Evolutionary conservation across 2,113 vertebrate genomes (phyloP).

Genomic region (Zosterops pallidus): DNA sequence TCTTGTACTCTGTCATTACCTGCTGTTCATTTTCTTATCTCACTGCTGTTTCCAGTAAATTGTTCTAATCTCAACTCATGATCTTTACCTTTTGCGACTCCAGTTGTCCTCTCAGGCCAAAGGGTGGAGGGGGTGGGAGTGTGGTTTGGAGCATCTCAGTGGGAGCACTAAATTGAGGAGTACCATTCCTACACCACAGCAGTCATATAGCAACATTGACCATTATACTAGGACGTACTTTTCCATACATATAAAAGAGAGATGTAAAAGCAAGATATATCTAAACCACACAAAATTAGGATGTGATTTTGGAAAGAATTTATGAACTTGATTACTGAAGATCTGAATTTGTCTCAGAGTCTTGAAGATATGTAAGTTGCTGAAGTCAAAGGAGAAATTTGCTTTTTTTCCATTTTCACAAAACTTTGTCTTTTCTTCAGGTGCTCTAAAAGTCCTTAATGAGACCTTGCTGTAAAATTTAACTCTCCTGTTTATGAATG

Average conservation of each 20-base stretch:
- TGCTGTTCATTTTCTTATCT: neutral
- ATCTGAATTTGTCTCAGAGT: neutral
- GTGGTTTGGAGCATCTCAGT: neutral
- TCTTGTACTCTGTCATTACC: neutral
- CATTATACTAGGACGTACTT: neutral
- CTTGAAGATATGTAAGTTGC: neutral
- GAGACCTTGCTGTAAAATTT: neutral
- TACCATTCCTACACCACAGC: neutral
- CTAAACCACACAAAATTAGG: neutral
- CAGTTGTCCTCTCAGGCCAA: neutral
- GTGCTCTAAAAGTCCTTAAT: neutral
- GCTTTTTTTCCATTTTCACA: neutral
- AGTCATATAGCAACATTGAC: neutral
- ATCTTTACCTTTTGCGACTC: neutral
- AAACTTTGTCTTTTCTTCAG: neutral
- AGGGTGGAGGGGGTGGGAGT: rapidly evolving
- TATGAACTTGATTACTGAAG: neutral
- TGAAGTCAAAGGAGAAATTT: neutral
- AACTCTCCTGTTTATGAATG: neutral
- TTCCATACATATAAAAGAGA: neutral
- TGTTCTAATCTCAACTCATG: neutral
- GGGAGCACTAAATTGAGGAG: neutral
- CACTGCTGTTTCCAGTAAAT: neutral
- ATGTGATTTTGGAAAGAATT: neutral
- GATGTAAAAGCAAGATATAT: neutral